Base-by-base conservation (phyloP, 2,797 vertebrate species). In the Kryptopterus vitreolus region DNA sequence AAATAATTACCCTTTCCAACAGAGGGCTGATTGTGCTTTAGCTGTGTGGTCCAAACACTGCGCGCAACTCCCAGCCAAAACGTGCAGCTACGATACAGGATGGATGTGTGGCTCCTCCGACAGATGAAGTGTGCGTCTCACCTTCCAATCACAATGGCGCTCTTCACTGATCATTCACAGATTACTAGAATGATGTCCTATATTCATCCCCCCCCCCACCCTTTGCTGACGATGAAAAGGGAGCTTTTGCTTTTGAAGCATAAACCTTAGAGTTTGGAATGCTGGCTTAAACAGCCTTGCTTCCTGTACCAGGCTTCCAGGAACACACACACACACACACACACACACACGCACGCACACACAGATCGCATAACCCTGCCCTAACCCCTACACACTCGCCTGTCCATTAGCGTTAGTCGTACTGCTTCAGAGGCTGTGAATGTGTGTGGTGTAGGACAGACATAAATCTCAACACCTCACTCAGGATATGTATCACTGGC, bases 1-100 rank as follows among this genome's bases (percentile, higher is more conserved):
- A 89, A 90, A 90, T 89, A 88, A 91, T 91, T 90, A 88, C 83
- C 80, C 76, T 86, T 74, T 81, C 83, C 84, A 86, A 91, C 91
- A 92, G 88, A 90, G 90, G 86, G 68, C 70, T 63, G 84, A 90
- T 91, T 92, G 90, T 92, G 70, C 81, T 72, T 78, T 58, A 61
- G 69, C 76, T 74, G 69, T 83, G 81, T 76, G 85, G 79, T 80
- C 74, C 62, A 26, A 81, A 58, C 78, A 26, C 80, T 83, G 38
- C 48, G 43, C 29, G 13, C 16, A 59, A 65, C 29, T 38, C 16
- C 31, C 31, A n/a, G 76, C 65, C 66, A 61, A 61, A 65, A 76
- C 55, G 35, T 43, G 13, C 10, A 48, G 33, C 62, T 61, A 57
- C 73, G 59, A 72, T 63, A 77, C 57, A 77, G 68, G 74, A 55